These are phyloP conservation scores for Ornithorhynchus anatinus DNA, from an alignment of 2,113 vertebrate genomes.

Conservation along the genomic window DNA sequence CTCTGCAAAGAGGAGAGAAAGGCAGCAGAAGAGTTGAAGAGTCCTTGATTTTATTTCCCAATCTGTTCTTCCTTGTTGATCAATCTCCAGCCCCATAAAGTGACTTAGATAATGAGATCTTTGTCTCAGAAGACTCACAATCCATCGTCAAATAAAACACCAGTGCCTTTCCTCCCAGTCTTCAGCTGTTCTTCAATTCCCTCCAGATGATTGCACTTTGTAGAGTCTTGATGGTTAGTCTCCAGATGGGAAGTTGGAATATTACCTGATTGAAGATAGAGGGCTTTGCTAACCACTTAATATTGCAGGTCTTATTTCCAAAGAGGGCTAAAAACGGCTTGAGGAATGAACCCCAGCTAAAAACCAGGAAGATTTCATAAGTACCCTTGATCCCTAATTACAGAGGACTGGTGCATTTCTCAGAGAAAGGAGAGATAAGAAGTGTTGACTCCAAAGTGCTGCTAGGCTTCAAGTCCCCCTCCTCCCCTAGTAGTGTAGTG, in stretches of 20 bases:
- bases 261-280: background rate
- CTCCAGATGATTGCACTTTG: conserved; percentile 6
- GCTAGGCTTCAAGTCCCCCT: conserved; percentile 18
- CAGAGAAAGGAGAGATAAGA: background rate
- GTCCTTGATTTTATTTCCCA: background rate
- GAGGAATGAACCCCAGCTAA: conserved; percentile 17
- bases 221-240: background rate
- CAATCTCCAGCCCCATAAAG: background rate
- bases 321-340: conserved; percentile 34
- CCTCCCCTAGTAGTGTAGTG: too few species aligned
- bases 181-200: background rate
- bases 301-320: conserved; percentile 1
- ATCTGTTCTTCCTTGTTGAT: too few species aligned
- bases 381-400: conserved; percentile 4
- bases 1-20: background rate
- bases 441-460: background rate
- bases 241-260: background rate
- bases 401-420: background rate
- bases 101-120: background rate
- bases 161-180: background rate
- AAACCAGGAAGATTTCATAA: conserved; percentile 33
- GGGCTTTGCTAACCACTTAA: conserved; percentile 15
- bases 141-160: background rate
- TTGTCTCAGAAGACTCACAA: background rate
- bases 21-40: background rate